Conservation (phyloP, 2,113 vertebrate genomes). For the Brachyhypopomus occidentalis region DNA sequence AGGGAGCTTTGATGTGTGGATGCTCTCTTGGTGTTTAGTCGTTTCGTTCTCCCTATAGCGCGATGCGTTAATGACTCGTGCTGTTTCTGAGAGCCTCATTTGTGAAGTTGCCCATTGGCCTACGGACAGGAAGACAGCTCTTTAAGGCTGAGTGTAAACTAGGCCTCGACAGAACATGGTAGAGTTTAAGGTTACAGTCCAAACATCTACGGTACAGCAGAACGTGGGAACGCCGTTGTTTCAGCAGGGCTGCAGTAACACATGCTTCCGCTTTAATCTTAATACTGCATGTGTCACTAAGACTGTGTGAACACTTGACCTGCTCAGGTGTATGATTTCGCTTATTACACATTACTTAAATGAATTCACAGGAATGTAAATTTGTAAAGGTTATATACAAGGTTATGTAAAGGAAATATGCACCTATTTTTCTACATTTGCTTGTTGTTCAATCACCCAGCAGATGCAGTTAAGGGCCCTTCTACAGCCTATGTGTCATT, state of each 20-base stretch:
- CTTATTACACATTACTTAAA: no score
- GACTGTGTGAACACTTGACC: background rate
- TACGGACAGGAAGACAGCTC: conserved; percentile 30
- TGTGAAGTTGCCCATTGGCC: conserved; percentile 46
- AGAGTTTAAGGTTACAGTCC: conserved; percentile 64
- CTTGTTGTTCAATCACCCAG: no score
- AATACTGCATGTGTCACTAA: background rate
- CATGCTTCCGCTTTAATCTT: conserved; percentile 43
- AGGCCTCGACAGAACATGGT: conserved; percentile 63
- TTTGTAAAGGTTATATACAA: no score
- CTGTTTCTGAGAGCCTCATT: conserved; percentile 34
- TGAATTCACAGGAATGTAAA: no score
- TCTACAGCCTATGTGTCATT: no score
- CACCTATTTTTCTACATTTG: no score
- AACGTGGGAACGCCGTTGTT: conserved; percentile 66
- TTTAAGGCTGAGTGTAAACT: conserved; percentile 54
- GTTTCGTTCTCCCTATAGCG: background rate
- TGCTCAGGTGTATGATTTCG: no score
- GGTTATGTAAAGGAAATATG: no score
- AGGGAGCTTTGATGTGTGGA: conserved; percentile 21
- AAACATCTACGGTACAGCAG: conserved; percentile 62
- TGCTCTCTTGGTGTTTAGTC: conserved; percentile 12
- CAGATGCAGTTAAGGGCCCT: no score
- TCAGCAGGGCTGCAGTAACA: conserved; percentile 60
- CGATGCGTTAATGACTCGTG: background rate